phyloP scores from a whole-genome alignment of 2,113 vertebrate genomes.

The Megatriorchis doriae region DNA sequence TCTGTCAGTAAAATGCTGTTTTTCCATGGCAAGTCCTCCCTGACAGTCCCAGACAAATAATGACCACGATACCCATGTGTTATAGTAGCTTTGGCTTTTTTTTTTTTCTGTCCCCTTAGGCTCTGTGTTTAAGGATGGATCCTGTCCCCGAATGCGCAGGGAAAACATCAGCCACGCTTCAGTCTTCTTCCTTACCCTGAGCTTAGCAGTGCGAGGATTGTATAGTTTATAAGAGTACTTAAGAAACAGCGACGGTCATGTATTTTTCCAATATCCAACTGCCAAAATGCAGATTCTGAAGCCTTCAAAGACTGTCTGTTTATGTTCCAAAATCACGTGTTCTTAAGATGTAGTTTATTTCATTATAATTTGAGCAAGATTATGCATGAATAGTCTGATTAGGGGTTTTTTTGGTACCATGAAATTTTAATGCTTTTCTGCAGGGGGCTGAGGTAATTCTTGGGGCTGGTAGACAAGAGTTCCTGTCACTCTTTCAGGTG shows the following conservation, averaged over 20 bases:
- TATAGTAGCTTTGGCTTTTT: not conserved
- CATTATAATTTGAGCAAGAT: not conserved
- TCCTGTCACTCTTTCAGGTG: not conserved
- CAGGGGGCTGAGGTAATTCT: not conserved
- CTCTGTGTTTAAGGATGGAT: not conserved
- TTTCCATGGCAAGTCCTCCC: not conserved
- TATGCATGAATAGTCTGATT: not conserved
- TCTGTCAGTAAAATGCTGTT: not conserved
- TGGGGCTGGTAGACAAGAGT: not conserved
- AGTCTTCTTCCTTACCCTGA: not conserved
- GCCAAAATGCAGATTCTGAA: not conserved
- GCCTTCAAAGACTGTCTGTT: not conserved
- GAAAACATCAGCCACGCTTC: not conserved
- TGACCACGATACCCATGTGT: not conserved
- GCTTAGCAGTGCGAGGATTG: not conserved
- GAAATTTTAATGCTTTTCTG: not conserved
- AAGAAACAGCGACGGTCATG: accelerated
- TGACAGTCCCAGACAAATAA: not conserved
- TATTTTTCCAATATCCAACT: not conserved
- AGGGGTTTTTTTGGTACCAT: not conserved
- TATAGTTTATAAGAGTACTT: not conserved
- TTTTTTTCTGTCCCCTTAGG: not conserved
- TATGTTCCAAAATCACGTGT: not conserved
- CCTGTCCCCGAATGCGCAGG: not conserved
- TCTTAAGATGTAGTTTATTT: not conserved